phyloP scores from a whole-genome alignment of 2,888 invertebrate genomes.

The Drosophila kambysellisi region DNA sequence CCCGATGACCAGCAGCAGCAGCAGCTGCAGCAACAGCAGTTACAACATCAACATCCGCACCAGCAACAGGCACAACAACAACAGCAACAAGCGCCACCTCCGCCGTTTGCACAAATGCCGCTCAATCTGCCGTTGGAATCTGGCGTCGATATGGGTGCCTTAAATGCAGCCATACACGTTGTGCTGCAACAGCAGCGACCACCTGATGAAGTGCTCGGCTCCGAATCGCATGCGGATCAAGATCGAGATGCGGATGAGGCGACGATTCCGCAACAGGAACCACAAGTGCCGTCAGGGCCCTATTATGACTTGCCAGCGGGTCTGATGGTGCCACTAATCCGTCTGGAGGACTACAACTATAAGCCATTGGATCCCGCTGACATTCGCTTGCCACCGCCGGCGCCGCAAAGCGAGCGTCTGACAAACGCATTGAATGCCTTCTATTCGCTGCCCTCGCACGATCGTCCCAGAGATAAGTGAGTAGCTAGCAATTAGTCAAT shows the following conservation, averaged over 20 bases:
- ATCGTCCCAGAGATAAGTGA: constrained; percentile 96
- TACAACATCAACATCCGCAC: constrained; percentile 31
- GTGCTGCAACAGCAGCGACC: constrained; percentile 56
- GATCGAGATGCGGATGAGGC: constrained; percentile 64
- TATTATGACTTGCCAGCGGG: constrained; percentile 99
- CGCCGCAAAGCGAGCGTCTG: constrained; percentile 96
- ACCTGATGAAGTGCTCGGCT: constrained; percentile 26
- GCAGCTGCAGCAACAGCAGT: constrained; percentile 16
- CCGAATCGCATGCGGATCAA: constrained; percentile 22
- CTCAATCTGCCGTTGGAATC: constrained; percentile 28
- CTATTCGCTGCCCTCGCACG: constrained; percentile 97
- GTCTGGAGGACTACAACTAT: constrained; percentile 96
- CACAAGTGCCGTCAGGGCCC: constrained; percentile 95
- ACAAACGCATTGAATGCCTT: constrained; percentile 98
- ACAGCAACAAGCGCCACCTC: constrained; percentile 38
- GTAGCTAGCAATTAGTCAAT: not conserved
- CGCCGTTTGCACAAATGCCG: constrained; percentile 48
- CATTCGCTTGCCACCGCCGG: constrained; percentile 97
- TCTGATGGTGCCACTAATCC: constrained; percentile 98
- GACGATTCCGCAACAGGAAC: constrained; percentile 86
- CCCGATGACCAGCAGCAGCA: constrained; percentile 49
- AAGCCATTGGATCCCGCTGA: constrained; percentile 94
- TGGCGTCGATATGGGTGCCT: constrained; percentile 60
- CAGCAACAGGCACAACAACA: constrained; percentile 25
- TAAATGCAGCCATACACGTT: constrained; percentile 77